A percentile compares a stretch with the other conserved stretches of the same genome.
Evolutionary conservation across 2,113 vertebrate genomes (phyloP).

Genomic region (Ondatra zibethicus): DNA sequence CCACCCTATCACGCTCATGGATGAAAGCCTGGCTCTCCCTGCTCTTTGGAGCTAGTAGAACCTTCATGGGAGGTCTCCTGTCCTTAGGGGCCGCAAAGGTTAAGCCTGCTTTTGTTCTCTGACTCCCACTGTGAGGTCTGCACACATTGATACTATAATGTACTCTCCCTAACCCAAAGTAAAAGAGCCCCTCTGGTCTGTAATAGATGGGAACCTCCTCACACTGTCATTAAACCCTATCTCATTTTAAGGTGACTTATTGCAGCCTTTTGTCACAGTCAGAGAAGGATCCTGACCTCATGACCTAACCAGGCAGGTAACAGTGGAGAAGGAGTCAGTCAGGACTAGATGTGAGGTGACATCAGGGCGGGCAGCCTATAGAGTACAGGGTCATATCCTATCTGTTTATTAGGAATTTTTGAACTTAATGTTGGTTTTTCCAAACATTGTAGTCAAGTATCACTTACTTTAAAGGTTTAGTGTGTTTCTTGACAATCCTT

Average conservation of each 20-base stretch:
- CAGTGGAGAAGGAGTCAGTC: not conserved
- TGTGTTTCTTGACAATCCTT: not conserved
- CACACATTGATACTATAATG: accelerated
- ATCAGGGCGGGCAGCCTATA: not conserved
- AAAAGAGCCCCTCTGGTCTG: no score
- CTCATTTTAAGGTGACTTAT: not conserved
- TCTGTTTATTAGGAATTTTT: not conserved
- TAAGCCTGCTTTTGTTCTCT: no score
- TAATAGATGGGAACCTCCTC: no score
- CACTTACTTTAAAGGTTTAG: not conserved
- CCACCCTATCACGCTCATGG: not conserved
- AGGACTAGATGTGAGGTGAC: not conserved
- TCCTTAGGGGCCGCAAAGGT: not conserved
- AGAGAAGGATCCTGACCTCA: not conserved
- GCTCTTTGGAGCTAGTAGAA: not conserved
- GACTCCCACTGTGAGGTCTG: not conserved
- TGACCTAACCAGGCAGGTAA: not conserved
- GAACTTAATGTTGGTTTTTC: not conserved
- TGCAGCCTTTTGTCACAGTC: not conserved
- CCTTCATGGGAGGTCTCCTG: not conserved
- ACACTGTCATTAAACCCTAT: not conserved
- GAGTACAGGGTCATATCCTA: not conserved
- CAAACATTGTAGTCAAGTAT: not conserved
- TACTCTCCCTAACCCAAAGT: not conserved
- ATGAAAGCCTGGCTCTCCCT: not conserved